phyloP scores from a whole-genome alignment of 1,140 invertebrate genomes.

The Trigoniulus corallinus region DNA sequence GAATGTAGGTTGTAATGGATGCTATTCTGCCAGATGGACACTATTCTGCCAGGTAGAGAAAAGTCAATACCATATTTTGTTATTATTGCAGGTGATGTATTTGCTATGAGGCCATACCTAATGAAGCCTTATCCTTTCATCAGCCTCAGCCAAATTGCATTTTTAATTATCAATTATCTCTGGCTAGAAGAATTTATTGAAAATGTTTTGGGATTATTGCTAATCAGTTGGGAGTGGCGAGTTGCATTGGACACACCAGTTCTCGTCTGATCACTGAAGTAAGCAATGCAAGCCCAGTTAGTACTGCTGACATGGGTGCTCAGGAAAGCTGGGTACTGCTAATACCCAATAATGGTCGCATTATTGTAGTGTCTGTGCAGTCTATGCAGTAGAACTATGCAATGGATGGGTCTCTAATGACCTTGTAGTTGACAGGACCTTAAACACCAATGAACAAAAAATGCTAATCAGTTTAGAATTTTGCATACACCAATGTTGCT shows the following conservation, averaged over 20 bases:
- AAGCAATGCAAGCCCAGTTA: too few species aligned
- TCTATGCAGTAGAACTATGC: too few species aligned
- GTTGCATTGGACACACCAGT: too few species aligned
- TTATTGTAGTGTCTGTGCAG: too few species aligned
- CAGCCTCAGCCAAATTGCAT: constrained; percentile 19
- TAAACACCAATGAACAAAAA: too few species aligned
- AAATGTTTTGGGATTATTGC: constrained; percentile 21
- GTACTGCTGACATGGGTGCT: too few species aligned
- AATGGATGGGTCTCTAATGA: too few species aligned
- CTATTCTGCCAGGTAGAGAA: not conserved
- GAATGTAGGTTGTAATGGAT: constrained; percentile 22
- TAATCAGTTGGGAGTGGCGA: too few species aligned
- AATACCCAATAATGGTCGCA: too few species aligned
- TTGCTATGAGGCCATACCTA: constrained; percentile 24
- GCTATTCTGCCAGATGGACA: constrained; percentile 19
- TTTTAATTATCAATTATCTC: constrained; percentile 18
- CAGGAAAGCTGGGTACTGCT: too few species aligned
- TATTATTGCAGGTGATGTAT: constrained; percentile 31
- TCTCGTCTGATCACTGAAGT: too few species aligned
- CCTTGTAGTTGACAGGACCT: too few species aligned
- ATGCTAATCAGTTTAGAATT: constrained; percentile 11
- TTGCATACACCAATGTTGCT: constrained; percentile 11
- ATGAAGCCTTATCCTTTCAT: constrained; percentile 26
- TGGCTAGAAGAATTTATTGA: constrained; percentile 16
- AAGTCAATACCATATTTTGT: not conserved